Percentiles rank a stretch among this genome's conserved stretches.
phyloP scores from a whole-genome alignment of 2,113 vertebrate genomes.

The Pseudopodoces humilis region DNA sequence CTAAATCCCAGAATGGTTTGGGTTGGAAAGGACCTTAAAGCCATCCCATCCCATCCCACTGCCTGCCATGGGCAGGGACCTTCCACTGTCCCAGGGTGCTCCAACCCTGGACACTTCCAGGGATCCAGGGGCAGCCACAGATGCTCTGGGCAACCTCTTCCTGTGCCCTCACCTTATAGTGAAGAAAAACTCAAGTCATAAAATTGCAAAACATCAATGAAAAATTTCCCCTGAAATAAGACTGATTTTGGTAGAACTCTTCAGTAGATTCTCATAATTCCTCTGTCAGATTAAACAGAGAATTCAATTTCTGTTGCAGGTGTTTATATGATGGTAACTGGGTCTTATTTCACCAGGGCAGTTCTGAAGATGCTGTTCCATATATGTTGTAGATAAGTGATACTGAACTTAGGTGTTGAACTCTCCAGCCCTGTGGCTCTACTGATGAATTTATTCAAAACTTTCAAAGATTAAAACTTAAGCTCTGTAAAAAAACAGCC shows the following conservation, averaged over 20 bases:
- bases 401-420: not conserved
- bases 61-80: not conserved
- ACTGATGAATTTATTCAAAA: not conserved
- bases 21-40: not conserved
- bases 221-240: not conserved
- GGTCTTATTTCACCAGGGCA: not conserved
- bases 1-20: not conserved
- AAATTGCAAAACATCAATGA: not conserved
- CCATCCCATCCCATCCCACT: rapidly evolving
- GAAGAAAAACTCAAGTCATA: not conserved
- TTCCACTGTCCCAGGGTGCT: rapidly evolving
- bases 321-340: not conserved
- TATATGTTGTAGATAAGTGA: not conserved
- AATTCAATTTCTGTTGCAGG: not conserved
- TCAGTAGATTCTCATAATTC: not conserved
- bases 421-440: not conserved
- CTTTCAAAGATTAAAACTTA: not conserved
- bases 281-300: not conserved
- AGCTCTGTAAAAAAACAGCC: not conserved
- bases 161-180: not conserved
- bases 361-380: not conserved
- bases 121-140: not conserved
- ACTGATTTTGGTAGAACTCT: not conserved
- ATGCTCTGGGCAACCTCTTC: not conserved
- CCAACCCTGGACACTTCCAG: rapidly evolving